phyloP scores from a whole-genome alignment of 2,797 vertebrate species.

The Squalus acanthias region DNA sequence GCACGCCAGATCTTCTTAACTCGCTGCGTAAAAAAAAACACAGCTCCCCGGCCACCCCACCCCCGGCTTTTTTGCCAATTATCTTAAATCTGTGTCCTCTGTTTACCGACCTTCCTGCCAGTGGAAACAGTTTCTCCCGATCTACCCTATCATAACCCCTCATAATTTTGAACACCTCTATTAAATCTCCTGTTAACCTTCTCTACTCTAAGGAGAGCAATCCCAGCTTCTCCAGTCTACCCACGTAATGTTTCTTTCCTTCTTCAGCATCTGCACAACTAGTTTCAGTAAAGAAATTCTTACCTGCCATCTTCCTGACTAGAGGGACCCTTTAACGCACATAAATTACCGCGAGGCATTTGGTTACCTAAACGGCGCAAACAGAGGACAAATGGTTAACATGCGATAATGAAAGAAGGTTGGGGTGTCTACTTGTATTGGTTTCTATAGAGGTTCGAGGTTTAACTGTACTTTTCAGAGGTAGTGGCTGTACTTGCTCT shows the following conservation, averaged over 20 bases:
- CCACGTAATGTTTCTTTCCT: neutral
- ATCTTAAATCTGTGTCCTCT: neutral
- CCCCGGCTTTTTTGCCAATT: neutral
- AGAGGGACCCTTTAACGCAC: conserved; percentile 62
- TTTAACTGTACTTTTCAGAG: conserved; percentile 46
- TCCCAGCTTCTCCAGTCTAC: neutral
- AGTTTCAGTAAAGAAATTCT: conserved; percentile 40
- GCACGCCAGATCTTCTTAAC: neutral
- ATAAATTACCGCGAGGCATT: conserved; percentile 50
- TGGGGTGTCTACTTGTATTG: neutral
- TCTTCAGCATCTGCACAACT: neutral
- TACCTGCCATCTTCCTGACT: conserved; percentile 54
- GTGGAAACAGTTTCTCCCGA: neutral
- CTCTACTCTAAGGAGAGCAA: neutral
- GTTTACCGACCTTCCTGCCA: neutral
- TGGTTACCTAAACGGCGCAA: neutral
- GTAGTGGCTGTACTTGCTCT: conserved; percentile 77
- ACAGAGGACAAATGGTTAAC: neutral
- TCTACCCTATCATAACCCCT: neutral
- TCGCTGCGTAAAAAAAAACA: neutral
- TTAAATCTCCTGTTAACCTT: neutral
- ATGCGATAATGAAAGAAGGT: neutral
- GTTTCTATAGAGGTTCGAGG: neutral
- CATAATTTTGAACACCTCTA: neutral
- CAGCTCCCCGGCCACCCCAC: neutral